Evolutionary conservation across 2,113 vertebrate genomes (phyloP).

Genomic region (Lepidothrix coronata): DNA sequence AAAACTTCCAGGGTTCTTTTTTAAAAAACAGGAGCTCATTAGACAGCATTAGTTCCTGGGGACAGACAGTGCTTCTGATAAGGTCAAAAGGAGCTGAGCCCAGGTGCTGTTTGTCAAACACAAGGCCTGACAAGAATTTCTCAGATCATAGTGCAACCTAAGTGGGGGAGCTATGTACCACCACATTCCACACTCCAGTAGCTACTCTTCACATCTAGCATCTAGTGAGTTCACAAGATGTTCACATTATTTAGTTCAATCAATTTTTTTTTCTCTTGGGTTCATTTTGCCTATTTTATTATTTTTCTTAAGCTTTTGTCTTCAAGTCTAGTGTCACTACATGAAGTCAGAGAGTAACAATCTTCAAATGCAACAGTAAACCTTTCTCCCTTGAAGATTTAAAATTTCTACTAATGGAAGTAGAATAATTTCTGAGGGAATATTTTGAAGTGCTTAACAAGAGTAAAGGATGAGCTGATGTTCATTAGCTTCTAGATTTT

Average conservation of each 20-base stretch:
- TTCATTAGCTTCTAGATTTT: constrained; percentile 41
- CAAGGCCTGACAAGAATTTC: fast-evolving
- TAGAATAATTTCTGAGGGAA: constrained; percentile 40
- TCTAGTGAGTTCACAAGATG: not conserved
- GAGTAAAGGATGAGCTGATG: not conserved
- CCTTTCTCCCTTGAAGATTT: not conserved
- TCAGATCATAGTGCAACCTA: not conserved
- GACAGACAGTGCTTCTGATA: not conserved
- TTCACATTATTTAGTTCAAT: not conserved
- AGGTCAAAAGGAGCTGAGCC: not conserved
- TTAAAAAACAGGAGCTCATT: not conserved
- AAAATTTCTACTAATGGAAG: constrained; percentile 39
- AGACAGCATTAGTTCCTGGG: not conserved
- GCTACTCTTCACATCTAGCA: not conserved
- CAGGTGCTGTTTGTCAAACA: fast-evolving
- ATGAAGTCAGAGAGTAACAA: constrained; percentile 13
- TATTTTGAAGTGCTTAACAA: constrained; percentile 58
- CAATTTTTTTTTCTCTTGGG: not conserved
- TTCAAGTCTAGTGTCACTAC: not conserved
- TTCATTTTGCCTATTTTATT: not conserved
- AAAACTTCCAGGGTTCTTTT: fast-evolving
- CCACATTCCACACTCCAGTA: not conserved
- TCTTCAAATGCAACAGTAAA: constrained; percentile 5
- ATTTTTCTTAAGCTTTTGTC: not conserved
- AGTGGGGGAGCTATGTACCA: not conserved